Conservation (phyloP, 2,797 vertebrate species). For the Zalophus californianus region DNA sequence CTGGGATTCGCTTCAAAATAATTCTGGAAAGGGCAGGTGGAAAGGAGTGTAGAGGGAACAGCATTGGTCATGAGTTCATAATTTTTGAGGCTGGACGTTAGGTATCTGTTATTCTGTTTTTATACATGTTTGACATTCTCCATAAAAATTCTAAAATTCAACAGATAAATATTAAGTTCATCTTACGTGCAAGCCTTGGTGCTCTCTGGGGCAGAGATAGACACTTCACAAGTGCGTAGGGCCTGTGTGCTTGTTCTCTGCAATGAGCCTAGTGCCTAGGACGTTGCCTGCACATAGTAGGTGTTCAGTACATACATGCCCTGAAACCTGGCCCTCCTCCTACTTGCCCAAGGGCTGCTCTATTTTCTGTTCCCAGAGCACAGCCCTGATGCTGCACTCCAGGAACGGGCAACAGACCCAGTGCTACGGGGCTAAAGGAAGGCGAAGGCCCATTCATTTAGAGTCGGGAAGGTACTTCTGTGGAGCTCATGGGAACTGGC, state of each 20-base stretch:
- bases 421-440: neutral
- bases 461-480: neutral
- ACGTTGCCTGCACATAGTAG: neutral
- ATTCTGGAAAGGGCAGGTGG: neutral
- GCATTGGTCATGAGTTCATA: neutral
- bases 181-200: neutral
- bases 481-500: neutral
- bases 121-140: neutral
- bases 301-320: neutral
- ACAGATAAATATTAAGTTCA: neutral
- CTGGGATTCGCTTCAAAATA: slow-evolving; percentile 53
- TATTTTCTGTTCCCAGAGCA: neutral
- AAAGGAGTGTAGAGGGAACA: neutral
- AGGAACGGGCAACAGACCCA: neutral
- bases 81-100: neutral
- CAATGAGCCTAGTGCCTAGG: neutral
- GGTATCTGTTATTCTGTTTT: neutral
- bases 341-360: neutral
- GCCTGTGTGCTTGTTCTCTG: neutral
- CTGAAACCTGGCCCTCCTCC: neutral
- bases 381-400: no score
- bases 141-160: neutral
- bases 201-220: neutral
- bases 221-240: neutral
- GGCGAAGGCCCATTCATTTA: neutral